phyloP scores from a whole-genome alignment of 2,797 vertebrate species.

The Ataeniobius toweri region DNA sequence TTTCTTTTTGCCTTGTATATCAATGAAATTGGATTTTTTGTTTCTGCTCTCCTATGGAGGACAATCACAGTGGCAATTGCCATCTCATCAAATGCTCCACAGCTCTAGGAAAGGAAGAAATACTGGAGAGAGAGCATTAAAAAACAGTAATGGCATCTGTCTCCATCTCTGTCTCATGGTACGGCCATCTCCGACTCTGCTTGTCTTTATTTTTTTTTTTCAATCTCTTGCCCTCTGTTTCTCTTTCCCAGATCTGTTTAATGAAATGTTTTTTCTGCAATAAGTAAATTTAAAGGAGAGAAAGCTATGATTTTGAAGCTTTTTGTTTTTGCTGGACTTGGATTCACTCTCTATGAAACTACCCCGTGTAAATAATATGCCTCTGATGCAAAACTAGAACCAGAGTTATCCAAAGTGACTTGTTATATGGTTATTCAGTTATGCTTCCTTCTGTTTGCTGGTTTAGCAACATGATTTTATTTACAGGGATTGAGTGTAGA shows the following conservation, averaged over 20 bases:
- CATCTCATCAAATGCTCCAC: slow-evolving; percentile 70
- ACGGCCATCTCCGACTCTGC: slow-evolving; percentile 47
- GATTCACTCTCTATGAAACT: neutral
- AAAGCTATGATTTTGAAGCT: slow-evolving; percentile 6
- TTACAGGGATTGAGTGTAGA: neutral
- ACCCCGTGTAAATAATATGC: neutral
- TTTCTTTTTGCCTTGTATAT: slow-evolving; percentile 67
- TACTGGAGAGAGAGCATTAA: slow-evolving; percentile 58
- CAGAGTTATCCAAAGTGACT: neutral
- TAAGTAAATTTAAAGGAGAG: slow-evolving; percentile 9
- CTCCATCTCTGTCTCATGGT: slow-evolving; percentile 54
- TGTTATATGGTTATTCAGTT: neutral
- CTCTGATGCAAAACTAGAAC: neutral
- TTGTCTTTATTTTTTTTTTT: slow-evolving; percentile 27
- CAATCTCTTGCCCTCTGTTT: slow-evolving; percentile 14
- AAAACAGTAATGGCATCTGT: slow-evolving; percentile 69
- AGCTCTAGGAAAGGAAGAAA: slow-evolving; percentile 66
- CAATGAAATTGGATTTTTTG: slow-evolving; percentile 78
- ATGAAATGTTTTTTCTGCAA: slow-evolving; percentile 3
- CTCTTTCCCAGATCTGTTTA: slow-evolving; percentile 5
- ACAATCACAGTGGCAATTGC: slow-evolving; percentile 75
- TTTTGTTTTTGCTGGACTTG: slow-evolving; percentile 2
- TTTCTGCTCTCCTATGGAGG: slow-evolving; percentile 68
- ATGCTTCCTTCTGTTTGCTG: neutral
- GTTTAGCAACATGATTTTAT: neutral